phyloP scores from a whole-genome alignment of 2,113 vertebrate genomes.

The Podarcis raffonei region DNA sequence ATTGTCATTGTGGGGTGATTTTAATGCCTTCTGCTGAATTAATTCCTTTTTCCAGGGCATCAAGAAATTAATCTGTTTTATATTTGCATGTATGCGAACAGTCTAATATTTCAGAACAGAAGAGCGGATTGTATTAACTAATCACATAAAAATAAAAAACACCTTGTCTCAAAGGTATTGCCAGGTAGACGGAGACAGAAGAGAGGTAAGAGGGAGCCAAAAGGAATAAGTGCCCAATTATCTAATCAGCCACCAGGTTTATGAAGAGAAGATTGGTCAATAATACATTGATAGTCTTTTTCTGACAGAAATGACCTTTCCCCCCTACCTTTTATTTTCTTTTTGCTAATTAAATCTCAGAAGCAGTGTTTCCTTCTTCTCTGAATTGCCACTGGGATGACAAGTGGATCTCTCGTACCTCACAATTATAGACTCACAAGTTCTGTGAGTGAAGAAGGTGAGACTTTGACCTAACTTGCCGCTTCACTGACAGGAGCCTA shows the following conservation, averaged over 20 bases:
- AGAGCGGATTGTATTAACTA: not conserved
- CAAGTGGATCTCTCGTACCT: not conserved
- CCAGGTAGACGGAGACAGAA: conserved; percentile 58
- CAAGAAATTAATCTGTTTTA: not conserved
- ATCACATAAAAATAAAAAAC: conserved; percentile 55
- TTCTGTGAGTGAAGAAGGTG: not conserved
- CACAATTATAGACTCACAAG: not conserved
- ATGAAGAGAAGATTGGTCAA: conserved; percentile 53
- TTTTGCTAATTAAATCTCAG: conserved; percentile 64
- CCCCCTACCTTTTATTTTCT: not conserved
- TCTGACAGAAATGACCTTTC: conserved; percentile 44
- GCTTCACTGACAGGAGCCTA: not conserved
- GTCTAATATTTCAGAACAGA: not conserved
- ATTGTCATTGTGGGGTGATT: not conserved
- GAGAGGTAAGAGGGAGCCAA: conserved; percentile 55
- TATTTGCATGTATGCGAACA: not conserved
- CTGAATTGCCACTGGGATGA: conserved; percentile 62
- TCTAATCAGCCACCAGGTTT: conserved; percentile 63
- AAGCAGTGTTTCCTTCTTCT: conserved; percentile 44
- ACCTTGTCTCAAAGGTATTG: conserved; percentile 51
- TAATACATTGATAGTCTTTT: conserved; percentile 55
- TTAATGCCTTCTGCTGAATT: not conserved
- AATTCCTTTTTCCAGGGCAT: not conserved
- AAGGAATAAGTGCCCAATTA: conserved; percentile 65
- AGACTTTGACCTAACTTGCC: not conserved